Evolutionary conservation across 2,113 vertebrate species (phyloP).

Genomic region (Chunga burmeisteri): DNA sequence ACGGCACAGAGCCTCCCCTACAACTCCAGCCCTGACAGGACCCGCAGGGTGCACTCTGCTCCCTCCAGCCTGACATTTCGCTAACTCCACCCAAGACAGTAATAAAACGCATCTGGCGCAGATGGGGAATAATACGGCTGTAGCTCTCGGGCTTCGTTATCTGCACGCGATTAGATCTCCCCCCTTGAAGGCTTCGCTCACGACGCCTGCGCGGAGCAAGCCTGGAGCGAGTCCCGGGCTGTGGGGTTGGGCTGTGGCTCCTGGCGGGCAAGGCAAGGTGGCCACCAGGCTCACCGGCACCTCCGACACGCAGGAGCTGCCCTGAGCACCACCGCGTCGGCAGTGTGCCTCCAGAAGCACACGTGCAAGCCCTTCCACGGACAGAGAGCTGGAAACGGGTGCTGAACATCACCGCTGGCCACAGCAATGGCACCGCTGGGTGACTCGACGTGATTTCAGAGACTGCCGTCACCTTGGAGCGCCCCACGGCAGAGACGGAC

Average conservation of each 20-base stretch:
- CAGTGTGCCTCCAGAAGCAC: accelerated
- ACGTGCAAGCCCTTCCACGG: accelerated
- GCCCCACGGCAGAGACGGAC: neutral
- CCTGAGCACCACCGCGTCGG: neutral
- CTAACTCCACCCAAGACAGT: neutral
- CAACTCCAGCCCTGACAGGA: neutral
- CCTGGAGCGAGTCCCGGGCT: neutral
- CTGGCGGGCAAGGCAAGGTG: neutral
- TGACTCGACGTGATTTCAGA: neutral
- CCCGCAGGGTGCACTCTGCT: neutral
- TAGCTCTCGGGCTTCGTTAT: neutral
- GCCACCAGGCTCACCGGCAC: neutral
- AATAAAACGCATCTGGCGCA: neutral
- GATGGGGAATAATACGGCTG: neutral
- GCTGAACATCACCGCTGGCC: neutral
- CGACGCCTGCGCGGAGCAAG: accelerated
- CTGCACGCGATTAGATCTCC: accelerated
- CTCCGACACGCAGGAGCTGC: neutral
- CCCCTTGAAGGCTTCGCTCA: neutral
- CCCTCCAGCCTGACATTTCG: neutral
- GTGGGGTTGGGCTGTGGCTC: neutral
- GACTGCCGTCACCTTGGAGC: neutral
- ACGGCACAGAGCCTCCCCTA: neutral
- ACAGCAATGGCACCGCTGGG: accelerated
- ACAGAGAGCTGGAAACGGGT: neutral